Evolutionary conservation across 2,888 invertebrate species (phyloP), one percentile per base, ranked within the genome.

Genomic region (Eumerus sabulonum): DNA sequence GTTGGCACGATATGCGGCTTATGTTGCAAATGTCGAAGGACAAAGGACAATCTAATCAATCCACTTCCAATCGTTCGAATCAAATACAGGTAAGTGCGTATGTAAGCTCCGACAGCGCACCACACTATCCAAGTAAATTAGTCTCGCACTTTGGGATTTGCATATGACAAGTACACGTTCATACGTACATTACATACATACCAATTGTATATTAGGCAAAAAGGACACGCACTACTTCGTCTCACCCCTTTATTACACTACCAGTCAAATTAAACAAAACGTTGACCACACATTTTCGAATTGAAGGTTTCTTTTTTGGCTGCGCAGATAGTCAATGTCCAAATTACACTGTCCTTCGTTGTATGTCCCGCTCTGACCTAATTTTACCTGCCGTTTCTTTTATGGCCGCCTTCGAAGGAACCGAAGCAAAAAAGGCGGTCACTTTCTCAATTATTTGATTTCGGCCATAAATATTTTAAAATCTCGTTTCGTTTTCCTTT

Each of bases 221-320:
- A 70, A 77, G 51, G 51, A 73, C 67, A 73, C 77, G 77, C 72
- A 77, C 67, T 60, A 36, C 45, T 47, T 35, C n/a, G 40, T 19
- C 42, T 47, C 47, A 14, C 48, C 45, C 42, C 51, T 50, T 36
- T 40, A 27, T 7, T 7, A 4, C 27, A 66, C 54, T 57, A 67
- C 57, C 67, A 72, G 66, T 66, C 56, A 62, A 71, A 62, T 71
- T 64, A 66, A 76, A 71, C 71, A 71, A 54, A 59, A 13, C 54
- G 50, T 53, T 53, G 14, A 51, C 47, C 11, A 9, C 40, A 68
- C 50, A 56, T 56, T 57, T 48, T 27, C 45, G 18, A 72, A 72
- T 66, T 66, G 76, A 71, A 66, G 76, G 63, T 64, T 76, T 63
- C 57, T 70, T 57, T 66, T 76, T 76, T 76, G 50, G 71, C 71